Evolutionary conservation across 1,140 invertebrate species (phyloP).

Genomic region (Bacillus rossius): DNA sequence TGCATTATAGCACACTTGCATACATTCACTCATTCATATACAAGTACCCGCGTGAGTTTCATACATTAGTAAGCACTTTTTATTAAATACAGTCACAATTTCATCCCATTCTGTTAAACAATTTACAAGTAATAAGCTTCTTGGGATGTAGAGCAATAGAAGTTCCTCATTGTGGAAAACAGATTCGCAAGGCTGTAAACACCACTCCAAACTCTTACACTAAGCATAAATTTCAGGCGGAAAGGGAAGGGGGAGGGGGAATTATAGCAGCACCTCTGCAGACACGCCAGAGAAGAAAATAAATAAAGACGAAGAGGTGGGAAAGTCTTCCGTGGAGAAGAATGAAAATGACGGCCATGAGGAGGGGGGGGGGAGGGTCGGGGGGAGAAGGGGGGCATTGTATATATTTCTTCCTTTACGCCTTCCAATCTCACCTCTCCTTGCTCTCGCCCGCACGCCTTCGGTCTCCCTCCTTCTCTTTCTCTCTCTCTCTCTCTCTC

Average conservation of each 20-base stretch:
- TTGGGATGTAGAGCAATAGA: too few relatives aligned
- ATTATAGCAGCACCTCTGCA: background rate
- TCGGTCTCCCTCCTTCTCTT: too few relatives aligned
- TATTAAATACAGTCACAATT: too few relatives aligned
- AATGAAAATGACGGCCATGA: constrained; percentile 3
- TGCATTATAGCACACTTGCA: too few relatives aligned
- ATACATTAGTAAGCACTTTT: too few relatives aligned
- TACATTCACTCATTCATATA: too few relatives aligned
- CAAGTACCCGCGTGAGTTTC: too few relatives aligned
- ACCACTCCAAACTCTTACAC: background rate
- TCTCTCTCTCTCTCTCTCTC: background rate
- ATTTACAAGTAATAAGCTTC: too few relatives aligned
- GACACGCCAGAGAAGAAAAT: constrained; percentile 29
- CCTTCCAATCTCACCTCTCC: constrained; percentile 19
- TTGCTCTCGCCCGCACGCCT: too few relatives aligned
- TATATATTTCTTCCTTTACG: constrained; percentile 40
- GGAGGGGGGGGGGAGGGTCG: background rate
- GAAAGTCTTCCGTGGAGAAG: constrained; percentile 8
- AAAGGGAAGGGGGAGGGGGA: too few relatives aligned
- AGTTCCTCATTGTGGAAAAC: background rate
- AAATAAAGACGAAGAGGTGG: constrained; percentile 8
- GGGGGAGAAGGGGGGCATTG: constrained; percentile 23
- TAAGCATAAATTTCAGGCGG: too few relatives aligned
- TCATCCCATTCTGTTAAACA: too few relatives aligned
- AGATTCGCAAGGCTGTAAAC: constrained; percentile 4